Conservation (phyloP, 1,140 invertebrate species). For the Drosophila pseudoobscura region DNA sequence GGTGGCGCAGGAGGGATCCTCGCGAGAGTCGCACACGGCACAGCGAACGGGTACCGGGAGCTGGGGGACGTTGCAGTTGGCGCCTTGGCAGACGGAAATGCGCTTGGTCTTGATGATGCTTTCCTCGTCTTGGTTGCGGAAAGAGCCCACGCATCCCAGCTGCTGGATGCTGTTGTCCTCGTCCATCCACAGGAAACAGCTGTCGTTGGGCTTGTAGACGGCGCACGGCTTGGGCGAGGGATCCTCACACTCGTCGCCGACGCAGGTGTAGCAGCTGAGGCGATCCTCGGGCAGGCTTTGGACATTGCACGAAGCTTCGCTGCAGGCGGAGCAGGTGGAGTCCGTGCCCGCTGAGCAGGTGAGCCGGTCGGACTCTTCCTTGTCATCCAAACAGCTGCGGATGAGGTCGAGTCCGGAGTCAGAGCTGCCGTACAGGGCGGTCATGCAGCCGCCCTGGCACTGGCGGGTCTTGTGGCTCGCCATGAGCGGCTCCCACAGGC, state of each 20-base stretch:
- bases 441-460: conserved; percentile 75
- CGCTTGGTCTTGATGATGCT: conserved; percentile 69
- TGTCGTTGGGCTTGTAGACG: conserved; percentile 65
- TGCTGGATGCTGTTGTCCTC: conserved; percentile 57
- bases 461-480: conserved; percentile 46
- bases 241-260: conserved; percentile 55
- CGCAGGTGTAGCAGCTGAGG: conserved; percentile 65
- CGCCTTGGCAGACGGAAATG: conserved; percentile 59
- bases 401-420: conserved; percentile 61
- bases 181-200: conserved; percentile 67
- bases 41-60: conserved; percentile 46
- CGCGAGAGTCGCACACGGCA: conserved; percentile 67
- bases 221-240: conserved; percentile 42
- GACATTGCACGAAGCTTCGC: conserved; percentile 54
- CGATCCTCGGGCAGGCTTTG: conserved; percentile 53
- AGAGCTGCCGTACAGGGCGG: conserved; percentile 61
- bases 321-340: conserved; percentile 52
- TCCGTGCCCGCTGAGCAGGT: conserved; percentile 47
- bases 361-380: conserved; percentile 55
- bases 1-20: conserved; percentile 61
- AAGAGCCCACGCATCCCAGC: conserved; percentile 66
- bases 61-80: conserved; percentile 59
- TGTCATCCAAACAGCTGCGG: conserved; percentile 74
- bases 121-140: conserved; percentile 70
- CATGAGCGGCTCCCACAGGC: conserved; percentile 50